Conservation (phyloP, 1,140 invertebrate genomes). For the Pissodes strobi region DNA sequence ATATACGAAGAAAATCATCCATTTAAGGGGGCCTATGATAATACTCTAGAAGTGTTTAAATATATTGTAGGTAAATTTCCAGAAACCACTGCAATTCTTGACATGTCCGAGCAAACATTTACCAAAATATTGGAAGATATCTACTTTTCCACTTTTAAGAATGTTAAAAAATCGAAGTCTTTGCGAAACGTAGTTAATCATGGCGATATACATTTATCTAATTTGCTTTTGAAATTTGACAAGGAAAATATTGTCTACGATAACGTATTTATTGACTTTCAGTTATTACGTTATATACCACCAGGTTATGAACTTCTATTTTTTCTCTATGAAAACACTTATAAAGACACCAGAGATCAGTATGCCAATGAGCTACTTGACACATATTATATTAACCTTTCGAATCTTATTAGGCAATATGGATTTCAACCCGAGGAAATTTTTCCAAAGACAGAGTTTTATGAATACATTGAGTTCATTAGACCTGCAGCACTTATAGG, state of each 20-base stretch:
- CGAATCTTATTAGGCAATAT: neutral
- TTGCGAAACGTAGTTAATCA: constrained; percentile 16
- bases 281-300: constrained; percentile 7
- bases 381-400: neutral
- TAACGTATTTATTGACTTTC: constrained; percentile 11
- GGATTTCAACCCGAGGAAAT: neutral
- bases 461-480: neutral
- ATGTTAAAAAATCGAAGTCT: neutral
- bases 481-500: neutral
- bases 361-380: neutral
- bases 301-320: constrained; percentile 5
- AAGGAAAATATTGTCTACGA: neutral
- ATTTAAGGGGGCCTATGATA: neutral
- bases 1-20: neutral
- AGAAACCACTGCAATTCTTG: neutral
- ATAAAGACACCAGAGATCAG: neutral
- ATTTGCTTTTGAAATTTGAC: constrained; percentile 7
- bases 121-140: neutral
- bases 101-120: neutral
- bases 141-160: neutral
- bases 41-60: neutral
- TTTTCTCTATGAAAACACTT: neutral
- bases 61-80: neutral
- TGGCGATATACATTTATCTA: constrained; percentile 11
- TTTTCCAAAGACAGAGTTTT: neutral